These are phyloP conservation scores for Hirundo rustica DNA, from an alignment of 2,797 vertebrate genomes.

Conservation along the genomic window DNA sequence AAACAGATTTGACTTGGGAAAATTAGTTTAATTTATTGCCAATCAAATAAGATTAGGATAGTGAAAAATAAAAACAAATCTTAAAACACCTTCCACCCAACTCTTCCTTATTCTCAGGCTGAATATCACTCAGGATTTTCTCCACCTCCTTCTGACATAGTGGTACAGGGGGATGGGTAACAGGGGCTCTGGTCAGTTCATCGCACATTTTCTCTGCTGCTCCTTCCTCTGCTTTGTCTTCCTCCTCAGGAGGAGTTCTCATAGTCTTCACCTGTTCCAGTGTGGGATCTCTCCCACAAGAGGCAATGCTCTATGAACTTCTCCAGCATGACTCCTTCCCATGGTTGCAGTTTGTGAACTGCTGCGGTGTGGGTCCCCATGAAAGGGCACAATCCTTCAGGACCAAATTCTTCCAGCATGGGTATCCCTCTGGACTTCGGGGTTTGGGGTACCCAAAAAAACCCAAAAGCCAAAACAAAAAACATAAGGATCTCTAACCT, in stretches of 20 bases:
- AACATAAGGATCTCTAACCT: rapidly evolving
- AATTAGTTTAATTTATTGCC: not conserved
- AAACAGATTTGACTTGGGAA: not conserved
- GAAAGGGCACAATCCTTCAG: not conserved
- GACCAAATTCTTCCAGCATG: not conserved
- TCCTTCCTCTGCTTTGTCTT: not conserved
- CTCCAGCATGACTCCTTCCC: not conserved
- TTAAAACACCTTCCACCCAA: not conserved
- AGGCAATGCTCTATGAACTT: rapidly evolving
- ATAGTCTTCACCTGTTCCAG: not conserved
- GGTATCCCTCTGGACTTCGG: not conserved
- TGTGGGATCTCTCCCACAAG: rapidly evolving
- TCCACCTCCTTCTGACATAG: not conserved
- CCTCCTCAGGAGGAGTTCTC: not conserved
- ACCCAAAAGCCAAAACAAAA: rapidly evolving
- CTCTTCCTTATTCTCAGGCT: rapidly evolving
- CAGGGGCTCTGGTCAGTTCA: rapidly evolving
- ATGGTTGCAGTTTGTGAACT: rapidly evolving
- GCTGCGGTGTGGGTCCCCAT: not conserved
- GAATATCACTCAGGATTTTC: rapidly evolving
- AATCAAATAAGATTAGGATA: not conserved
- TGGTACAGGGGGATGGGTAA: rapidly evolving
- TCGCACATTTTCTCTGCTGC: rapidly evolving
- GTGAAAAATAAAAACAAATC: not conserved
- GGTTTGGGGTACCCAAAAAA: not conserved